Evolutionary conservation across 2,888 invertebrate genomes (phyloP).

Genomic region (Clistopyga incitator): DNA sequence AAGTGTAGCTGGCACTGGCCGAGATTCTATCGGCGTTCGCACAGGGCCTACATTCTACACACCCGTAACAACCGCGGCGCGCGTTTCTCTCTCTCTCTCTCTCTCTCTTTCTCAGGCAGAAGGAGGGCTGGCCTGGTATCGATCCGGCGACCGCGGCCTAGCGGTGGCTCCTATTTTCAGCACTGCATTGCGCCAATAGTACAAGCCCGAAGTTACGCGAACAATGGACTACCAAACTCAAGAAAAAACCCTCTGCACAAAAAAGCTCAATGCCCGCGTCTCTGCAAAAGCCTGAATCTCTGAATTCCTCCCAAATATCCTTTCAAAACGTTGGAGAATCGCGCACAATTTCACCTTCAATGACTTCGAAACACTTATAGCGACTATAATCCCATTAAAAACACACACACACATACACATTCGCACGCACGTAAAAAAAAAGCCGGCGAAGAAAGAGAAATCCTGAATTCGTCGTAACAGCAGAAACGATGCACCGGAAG

Average conservation of each 20-base stretch:
- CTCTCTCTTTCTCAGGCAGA: not conserved
- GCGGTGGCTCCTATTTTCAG: constrained; percentile 75
- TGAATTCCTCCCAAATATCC: too few relatives aligned
- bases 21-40: constrained; percentile 6
- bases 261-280: not conserved
- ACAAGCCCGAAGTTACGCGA: constrained; percentile 50
- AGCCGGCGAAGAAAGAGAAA: constrained; percentile 16
- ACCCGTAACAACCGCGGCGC: constrained; percentile 27
- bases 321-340: not conserved
- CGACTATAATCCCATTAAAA: too few relatives aligned
- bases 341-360: not conserved
- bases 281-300: too few relatives aligned
- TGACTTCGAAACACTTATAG: not conserved
- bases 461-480: not conserved
- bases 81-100: not conserved
- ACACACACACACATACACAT: too few relatives aligned
- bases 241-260: not conserved
- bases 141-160: constrained; percentile 61
- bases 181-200: constrained; percentile 75
- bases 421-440: not conserved
- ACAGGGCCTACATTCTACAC: not conserved
- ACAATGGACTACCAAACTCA: not conserved
- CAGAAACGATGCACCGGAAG: not conserved
- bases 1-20: constrained; percentile 44
- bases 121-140: constrained; percentile 55